Evolutionary conservation across 2,888 invertebrate genomes (phyloP).

Genomic region (Aromia moschata): DNA sequence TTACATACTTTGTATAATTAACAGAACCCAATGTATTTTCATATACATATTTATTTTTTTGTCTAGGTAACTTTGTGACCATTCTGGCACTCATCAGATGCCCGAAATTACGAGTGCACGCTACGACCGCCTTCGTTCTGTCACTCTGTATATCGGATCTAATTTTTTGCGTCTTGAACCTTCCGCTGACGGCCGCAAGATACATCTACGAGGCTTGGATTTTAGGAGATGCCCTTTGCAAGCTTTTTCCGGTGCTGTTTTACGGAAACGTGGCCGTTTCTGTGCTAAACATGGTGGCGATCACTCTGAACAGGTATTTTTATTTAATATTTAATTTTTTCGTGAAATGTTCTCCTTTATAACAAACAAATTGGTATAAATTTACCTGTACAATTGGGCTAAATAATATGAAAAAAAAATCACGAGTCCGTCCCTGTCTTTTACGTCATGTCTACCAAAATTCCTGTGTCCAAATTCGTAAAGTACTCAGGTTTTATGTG

Average conservation of each 20-base stretch:
- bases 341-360: no score
- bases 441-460: no score
- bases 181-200: constrained; percentile 84
- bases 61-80: constrained; percentile 84
- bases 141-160: constrained; percentile 87
- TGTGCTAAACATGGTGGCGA: constrained; percentile 87
- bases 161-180: constrained; percentile 83
- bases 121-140: constrained; percentile 88
- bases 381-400: no score
- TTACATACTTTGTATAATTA: no score
- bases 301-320: constrained; percentile 82
- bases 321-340: no score
- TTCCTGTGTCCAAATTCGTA: no score
- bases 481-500: no score
- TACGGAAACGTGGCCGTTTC: constrained; percentile 92
- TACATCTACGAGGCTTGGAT: constrained; percentile 85
- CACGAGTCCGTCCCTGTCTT: no score
- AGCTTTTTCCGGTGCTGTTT: constrained; percentile 87
- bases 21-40: no score
- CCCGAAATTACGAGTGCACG: constrained; percentile 81
- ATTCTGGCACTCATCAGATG: constrained; percentile 81
- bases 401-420: no score
- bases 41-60: constrained; percentile 31
- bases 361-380: no score
- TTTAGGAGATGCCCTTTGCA: constrained; percentile 79